A percentile compares a stretch with the other conserved stretches of the same genome.
These are phyloP conservation scores for Drosophila flavopinicola DNA, from an alignment of 2,888 invertebrate species.

Conservation along the genomic window DNA sequence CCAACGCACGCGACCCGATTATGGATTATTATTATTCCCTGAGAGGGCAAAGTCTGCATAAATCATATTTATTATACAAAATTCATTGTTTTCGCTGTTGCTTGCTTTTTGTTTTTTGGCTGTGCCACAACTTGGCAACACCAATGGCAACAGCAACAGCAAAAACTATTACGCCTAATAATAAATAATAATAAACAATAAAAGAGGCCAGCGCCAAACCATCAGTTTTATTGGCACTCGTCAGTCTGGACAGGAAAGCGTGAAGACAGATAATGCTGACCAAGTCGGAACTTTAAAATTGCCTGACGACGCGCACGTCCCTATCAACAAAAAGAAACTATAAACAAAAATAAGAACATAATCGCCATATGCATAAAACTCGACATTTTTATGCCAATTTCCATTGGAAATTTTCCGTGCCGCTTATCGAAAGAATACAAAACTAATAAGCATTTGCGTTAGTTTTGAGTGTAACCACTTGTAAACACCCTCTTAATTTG, in stretches of 20 bases:
- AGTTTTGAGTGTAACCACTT: background rate
- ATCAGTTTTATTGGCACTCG: slow-evolving; percentile 54
- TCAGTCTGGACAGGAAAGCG: background rate
- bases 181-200: slow-evolving; percentile 72
- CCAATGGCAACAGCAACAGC: slow-evolving; percentile 8
- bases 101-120: slow-evolving; percentile 6
- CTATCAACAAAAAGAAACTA: slow-evolving; percentile 18
- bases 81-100: slow-evolving; percentile 29
- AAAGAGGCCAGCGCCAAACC: slow-evolving; percentile 37
- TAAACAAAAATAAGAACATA: slow-evolving; percentile 9
- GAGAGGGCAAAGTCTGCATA: slow-evolving; percentile 44
- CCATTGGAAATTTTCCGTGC: slow-evolving; percentile 31
- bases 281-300: slow-evolving; percentile 48
- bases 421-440: background rate
- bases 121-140: slow-evolving; percentile 58
- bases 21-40: too few species aligned
- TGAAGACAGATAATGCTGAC: slow-evolving; percentile 31
- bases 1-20: slow-evolving; percentile 60
- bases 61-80: slow-evolving; percentile 50
- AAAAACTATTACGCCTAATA: slow-evolving; percentile 60
- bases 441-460: background rate
- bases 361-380: slow-evolving; percentile 9
- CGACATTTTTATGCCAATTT: slow-evolving; percentile 16
- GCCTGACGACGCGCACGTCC: slow-evolving; percentile 48
- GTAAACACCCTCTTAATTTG: slow-evolving; percentile 1